These are phyloP conservation scores for Cremastobaeus sp. DNA, from an alignment of 2,888 invertebrate genomes.

Conservation along the genomic window DNA sequence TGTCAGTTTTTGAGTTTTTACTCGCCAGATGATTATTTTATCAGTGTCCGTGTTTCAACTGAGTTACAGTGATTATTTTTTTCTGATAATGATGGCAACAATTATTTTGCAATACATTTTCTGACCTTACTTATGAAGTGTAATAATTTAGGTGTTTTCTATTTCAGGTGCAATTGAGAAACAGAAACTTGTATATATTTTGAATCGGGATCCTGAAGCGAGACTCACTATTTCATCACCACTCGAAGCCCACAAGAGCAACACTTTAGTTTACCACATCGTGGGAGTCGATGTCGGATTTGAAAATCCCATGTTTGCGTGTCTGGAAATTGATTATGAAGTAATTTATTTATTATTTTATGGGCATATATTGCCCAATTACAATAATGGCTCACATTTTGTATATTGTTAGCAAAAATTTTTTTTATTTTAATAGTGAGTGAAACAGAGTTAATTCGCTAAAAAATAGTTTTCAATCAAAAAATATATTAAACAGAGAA, in stretches of 20 bases:
- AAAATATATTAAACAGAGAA: no score
- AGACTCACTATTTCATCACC: conserved; percentile 98
- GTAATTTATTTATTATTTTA: no score
- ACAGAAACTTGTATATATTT: conserved; percentile 98
- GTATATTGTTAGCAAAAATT: no score
- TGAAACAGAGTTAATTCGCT: no score
- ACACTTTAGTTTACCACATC: conserved; percentile 98
- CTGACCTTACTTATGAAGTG: no score
- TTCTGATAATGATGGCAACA: conserved; percentile 67
- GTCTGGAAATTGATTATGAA: conserved; percentile 99
- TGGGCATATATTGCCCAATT: no score
- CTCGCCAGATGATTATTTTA: conserved; percentile 52
- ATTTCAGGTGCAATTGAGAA: conserved; percentile 94
- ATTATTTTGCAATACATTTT: no score
- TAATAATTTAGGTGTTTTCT: conserved; percentile 1
- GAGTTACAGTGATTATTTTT: conserved; percentile 73
- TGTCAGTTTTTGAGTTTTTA: background rate
- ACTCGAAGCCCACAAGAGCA: conserved; percentile 99
- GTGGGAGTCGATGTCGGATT: conserved; percentile 99
- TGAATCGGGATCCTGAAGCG: conserved; percentile 98
- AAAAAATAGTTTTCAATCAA: no score
- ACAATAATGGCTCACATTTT: no score
- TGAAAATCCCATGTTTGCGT: conserved; percentile 99
- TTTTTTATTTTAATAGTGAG: no score
- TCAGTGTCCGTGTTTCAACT: conserved; percentile 77